phyloP scores from a whole-genome alignment of 2,797 vertebrate genomes.

The Alectoris magna region DNA sequence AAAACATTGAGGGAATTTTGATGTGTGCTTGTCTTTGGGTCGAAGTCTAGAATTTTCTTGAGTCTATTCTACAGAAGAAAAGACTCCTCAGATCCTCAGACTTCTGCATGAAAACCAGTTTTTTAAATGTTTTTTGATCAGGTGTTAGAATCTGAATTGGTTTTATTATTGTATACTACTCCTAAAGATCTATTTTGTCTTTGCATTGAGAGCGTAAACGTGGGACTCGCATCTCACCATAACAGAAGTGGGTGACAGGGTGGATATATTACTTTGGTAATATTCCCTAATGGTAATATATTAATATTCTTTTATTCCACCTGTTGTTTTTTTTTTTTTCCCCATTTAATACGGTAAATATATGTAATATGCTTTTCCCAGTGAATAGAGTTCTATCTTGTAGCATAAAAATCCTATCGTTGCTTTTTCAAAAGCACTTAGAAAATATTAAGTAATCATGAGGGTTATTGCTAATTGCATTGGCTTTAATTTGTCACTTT shows the following conservation, averaged over 20 bases:
- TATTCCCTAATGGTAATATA: conserved; percentile 28
- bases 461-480: conserved; percentile 73
- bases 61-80: neutral
- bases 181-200: neutral
- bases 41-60: neutral
- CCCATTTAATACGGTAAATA: conserved; percentile 73
- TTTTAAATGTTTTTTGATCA: neutral
- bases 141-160: neutral
- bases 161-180: neutral
- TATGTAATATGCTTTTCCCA: conserved; percentile 65
- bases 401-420: conserved; percentile 56
- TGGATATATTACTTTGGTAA: conserved; percentile 19
- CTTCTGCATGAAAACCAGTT: neutral
- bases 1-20: neutral
- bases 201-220: neutral
- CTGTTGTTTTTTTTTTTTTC: conserved; percentile 36
- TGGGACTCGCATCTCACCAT: neutral
- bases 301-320: conserved; percentile 52
- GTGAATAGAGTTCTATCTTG: conserved; percentile 64
- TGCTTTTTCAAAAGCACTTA: conserved; percentile 69
- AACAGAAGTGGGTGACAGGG: neutral
- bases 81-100: neutral
- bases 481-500: conserved; percentile 71
- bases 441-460: conserved; percentile 74
- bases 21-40: neutral